These are phyloP conservation scores for Mastomys coucha DNA, from an alignment of 2,113 vertebrate genomes.

Conservation along the genomic window DNA sequence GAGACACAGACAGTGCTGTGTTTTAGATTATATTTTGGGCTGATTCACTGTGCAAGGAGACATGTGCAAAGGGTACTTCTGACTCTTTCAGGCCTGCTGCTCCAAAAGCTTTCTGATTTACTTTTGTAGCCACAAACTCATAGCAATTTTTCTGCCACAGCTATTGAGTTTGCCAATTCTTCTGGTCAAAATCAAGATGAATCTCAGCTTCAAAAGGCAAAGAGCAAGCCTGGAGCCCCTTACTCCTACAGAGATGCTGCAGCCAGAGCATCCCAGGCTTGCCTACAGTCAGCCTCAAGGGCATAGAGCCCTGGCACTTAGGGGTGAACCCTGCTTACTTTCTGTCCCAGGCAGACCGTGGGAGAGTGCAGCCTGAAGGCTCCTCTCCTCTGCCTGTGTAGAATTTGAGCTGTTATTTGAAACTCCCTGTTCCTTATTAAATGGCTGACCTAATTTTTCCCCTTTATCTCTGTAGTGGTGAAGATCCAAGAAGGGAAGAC, in stretches of 20 bases:
- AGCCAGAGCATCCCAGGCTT: not conserved
- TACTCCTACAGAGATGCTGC: constrained; percentile 12
- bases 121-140: not conserved
- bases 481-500: constrained; percentile 88
- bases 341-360: constrained; percentile 23
- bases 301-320: constrained; percentile 25
- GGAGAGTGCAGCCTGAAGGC: constrained; percentile 32
- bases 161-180: not conserved
- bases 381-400: constrained; percentile 38
- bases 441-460: constrained; percentile 71
- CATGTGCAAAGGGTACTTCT: not conserved
- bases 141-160: not conserved
- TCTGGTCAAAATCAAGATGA: constrained; percentile 22
- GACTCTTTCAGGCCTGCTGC: not conserved
- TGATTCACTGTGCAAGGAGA: constrained; percentile 36
- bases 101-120: not conserved
- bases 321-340: not conserved
- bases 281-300: not conserved
- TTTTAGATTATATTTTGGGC: not conserved
- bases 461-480: constrained; percentile 84
- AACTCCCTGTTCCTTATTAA: constrained; percentile 77
- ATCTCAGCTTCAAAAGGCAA: constrained; percentile 17
- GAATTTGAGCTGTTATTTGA: constrained; percentile 69
- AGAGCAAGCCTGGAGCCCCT: not conserved
- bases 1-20: not conserved